phyloP scores from a whole-genome alignment of 1,140 invertebrate species.

The Phenacoccus solenopsis region DNA sequence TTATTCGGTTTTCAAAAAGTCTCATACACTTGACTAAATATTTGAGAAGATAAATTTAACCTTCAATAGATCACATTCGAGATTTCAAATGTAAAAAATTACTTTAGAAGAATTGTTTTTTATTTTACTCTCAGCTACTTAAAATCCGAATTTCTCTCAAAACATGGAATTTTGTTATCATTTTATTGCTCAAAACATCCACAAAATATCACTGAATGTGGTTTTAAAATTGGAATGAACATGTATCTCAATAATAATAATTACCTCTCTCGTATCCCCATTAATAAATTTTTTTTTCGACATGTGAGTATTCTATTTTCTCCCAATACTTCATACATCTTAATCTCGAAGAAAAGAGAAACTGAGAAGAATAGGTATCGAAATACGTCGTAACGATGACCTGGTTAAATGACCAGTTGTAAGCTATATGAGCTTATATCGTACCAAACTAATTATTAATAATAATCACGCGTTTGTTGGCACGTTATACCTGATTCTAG shows the following conservation, averaged over 20 bases:
- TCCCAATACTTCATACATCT: not conserved
- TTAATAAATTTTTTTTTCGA: not conserved
- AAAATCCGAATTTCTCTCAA: no score
- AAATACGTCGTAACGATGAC: slow-evolving; percentile 8
- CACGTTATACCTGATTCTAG: slow-evolving; percentile 4
- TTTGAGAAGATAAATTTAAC: no score
- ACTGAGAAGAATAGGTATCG: not conserved
- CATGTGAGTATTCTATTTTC: not conserved
- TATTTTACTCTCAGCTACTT: no score
- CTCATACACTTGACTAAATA: no score
- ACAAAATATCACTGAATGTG: no score
- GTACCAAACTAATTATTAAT: slow-evolving; percentile 8
- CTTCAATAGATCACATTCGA: no score
- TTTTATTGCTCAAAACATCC: no score
- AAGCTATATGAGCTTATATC: slow-evolving; percentile 1
- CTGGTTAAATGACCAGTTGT: slow-evolving; percentile 11
- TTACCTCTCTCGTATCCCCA: not conserved
- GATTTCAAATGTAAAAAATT: no score
- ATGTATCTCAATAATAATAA: no score
- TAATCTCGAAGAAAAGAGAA: not conserved
- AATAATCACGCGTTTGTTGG: not conserved
- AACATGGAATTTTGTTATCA: no score
- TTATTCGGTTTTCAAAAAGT: not conserved
- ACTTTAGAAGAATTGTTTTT: no score
- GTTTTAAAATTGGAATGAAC: no score